phyloP scores from a whole-genome alignment of 2,888 invertebrate species.

The Sisyra nigra region DNA sequence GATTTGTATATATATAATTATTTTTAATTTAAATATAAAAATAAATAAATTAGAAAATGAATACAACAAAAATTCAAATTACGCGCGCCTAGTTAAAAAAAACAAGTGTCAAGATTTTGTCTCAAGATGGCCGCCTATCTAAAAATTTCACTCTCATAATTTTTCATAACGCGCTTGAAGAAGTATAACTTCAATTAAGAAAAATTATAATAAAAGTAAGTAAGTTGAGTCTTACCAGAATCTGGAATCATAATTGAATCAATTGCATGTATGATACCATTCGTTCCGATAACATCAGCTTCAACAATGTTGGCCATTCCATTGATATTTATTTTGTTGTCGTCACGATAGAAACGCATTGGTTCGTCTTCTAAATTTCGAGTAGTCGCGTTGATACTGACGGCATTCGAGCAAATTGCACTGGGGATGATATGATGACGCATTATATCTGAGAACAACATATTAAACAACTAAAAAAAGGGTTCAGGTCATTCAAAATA shows the following conservation, averaged over 20 bases:
- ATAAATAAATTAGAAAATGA: too few relatives aligned
- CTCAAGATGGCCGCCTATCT: too few relatives aligned
- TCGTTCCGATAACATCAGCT: constrained; percentile 46
- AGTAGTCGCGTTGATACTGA: constrained; percentile 33
- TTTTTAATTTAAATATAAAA: too few relatives aligned
- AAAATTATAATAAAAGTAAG: not conserved
- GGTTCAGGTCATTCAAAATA: too few relatives aligned
- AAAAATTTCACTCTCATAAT: too few relatives aligned
- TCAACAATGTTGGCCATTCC: constrained; percentile 38
- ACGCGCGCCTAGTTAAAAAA: too few relatives aligned
- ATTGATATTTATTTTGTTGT: constrained; percentile 36
- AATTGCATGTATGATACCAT: constrained; percentile 56
- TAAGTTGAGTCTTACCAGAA: constrained; percentile 25
- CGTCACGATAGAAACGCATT: constrained; percentile 30
- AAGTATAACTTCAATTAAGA: too few relatives aligned
- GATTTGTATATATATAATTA: too few relatives aligned
- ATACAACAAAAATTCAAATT: too few relatives aligned
- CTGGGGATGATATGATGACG: constrained; percentile 49
- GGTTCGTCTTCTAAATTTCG: constrained; percentile 32
- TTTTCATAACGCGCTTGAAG: too few relatives aligned
- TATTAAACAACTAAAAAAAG: constrained; percentile 2
- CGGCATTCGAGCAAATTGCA: constrained; percentile 47
- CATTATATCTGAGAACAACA: constrained; percentile 40
- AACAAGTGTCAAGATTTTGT: too few relatives aligned
- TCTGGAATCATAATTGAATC: constrained; percentile 48